Conservation (phyloP, 2,888 invertebrate genomes). For the Pasiphila rectangulata region DNA sequence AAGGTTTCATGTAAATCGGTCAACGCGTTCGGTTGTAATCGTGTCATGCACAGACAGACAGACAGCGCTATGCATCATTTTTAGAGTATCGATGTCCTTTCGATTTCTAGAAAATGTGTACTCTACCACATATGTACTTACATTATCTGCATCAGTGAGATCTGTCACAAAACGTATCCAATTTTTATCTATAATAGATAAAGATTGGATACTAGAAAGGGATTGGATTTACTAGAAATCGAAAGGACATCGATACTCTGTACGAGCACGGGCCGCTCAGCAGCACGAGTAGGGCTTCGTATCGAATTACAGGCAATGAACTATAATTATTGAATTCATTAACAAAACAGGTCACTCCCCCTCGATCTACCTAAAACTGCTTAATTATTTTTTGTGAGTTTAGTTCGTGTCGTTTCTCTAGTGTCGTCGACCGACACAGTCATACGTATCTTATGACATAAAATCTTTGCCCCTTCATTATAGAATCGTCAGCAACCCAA, state of each 20-base stretch:
- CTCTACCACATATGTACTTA: no score
- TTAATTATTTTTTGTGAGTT: background rate
- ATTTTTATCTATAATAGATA: no score
- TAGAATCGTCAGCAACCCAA: background rate
- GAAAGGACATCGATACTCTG: background rate
- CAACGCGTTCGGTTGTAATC: no score
- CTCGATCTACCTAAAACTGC: background rate
- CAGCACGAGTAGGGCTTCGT: conserved; percentile 16
- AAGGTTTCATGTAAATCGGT: no score
- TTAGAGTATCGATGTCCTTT: no score
- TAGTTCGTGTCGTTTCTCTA: background rate
- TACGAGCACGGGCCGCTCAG: background rate
- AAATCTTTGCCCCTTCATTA: background rate
- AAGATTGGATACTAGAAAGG: no score
- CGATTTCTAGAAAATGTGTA: no score
- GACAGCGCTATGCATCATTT: no score
- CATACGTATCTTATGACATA: background rate
- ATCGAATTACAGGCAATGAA: conserved; percentile 17
- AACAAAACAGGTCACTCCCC: background rate
- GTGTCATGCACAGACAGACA: no score
- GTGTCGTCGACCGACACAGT: background rate
- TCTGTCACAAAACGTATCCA: no score
- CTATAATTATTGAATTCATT: conserved; percentile 13
- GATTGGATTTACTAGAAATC: background rate
- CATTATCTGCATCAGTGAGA: no score